Evolutionary conservation across 2,888 invertebrate genomes (phyloP), one percentile per base, ranked within the genome.

Genomic region (Galerucella pusilla): DNA sequence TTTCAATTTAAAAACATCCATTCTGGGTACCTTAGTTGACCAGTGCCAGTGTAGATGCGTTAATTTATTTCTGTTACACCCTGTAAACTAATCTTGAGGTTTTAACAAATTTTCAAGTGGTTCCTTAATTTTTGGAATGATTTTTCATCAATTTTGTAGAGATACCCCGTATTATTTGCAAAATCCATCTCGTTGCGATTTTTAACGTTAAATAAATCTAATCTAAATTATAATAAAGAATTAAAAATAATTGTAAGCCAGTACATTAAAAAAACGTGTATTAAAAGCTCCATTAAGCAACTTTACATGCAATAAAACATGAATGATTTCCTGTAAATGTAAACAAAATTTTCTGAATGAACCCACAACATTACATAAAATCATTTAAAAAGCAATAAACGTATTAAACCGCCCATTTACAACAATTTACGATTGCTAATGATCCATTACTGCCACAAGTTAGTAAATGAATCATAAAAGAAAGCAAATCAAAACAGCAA

Each of bases 351-450:
- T 72, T 12, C 66, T 72, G 11, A 72, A 72, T 72, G 72, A 72
- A 72, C 72, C 20, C 46, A 67, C 60, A 45, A 67, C 64, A 70
- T 61, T 73, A 70, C 70, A 67, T 73, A 69, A 72, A 79, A 78
- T 76, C 78, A 77, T 80, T 82, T 80, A 79, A 80, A 80, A 79
- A 75, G 78, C 80, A 78, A 80, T 81, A 81, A 80, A 82, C 74
- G 80, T 75, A 74, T 73, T 75, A 76, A 72, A 77, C 75, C 65
- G 64, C 63, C 75, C 75, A 72, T 78, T 20, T 68, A 75, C 73
- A 42, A 78, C 65, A 75, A 78, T 77, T 77, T 77, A 77, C 68
- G 68, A 70, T 60, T 60, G 28, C 63, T 79, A 78, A 77, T 77
- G 77, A 76, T 75, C 74, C 77, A 75, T 78, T 78, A 79, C 71